Evolutionary conservation across 2,888 invertebrate species (phyloP), one percentile per base, ranked within the genome.

Genomic region (Tetrapedia diversipes): DNA sequence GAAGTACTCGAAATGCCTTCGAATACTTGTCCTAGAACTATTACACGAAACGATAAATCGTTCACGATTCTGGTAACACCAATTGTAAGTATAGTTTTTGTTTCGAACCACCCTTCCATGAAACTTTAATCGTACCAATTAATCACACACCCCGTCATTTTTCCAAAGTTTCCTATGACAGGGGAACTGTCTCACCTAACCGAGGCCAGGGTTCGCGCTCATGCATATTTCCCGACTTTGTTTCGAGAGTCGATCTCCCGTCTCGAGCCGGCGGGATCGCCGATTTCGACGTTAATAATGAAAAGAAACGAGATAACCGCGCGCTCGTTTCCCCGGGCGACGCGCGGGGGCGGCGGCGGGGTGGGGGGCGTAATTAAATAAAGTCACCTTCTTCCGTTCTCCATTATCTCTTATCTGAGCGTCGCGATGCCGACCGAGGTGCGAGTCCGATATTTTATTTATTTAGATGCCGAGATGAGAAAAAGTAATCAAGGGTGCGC

Each of bases 401-500:
- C 87, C 89, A 88, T 89, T 91, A 88, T 87, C 88, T 89, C 86
- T 90, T 90, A 89, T 91, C 90, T 86, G 86, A 83, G 76, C 83
- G 82, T 80, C 81, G 85, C 84, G 88, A 89, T 87, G 88, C 79
- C 80, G 81, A 80, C 77, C 85, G 80, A 82, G 84, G 85, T 83
- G 87, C 85, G 86, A 89, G 87, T 81, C 86, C 88, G 89, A 91
- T 91, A 91, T 91, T 91, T 91, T 91, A 91, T 91, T 91, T 91
- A 91, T 91, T 91, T 89, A 91, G 91, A 91, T 89, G 86, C 87
- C 84, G 86, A 87, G 89, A 88, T 85, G 88, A 88, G 89, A 90
- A 90, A 91, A 91, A 91, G 91, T 91, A 91, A 91, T 91, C 91
- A 91, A 91, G 91, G 88, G 87, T 86, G 86, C 88, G 88, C 90